phyloP scores from a whole-genome alignment of 2,113 vertebrate species.

The Ornithorhynchus anatinus region DNA sequence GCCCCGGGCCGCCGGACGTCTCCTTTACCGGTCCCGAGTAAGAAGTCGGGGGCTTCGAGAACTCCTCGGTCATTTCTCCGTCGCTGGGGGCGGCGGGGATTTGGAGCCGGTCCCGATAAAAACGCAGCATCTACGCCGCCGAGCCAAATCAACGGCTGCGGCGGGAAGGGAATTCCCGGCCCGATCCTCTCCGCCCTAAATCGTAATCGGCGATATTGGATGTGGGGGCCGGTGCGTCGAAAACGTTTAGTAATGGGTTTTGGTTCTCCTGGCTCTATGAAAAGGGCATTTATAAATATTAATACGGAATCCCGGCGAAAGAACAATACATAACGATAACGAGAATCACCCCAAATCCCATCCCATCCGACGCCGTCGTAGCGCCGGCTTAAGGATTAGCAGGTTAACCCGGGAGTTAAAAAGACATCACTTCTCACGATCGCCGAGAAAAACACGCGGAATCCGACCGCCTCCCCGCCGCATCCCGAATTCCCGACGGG shows the following conservation, averaged over 20 bases:
- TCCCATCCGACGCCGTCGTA: slow-evolving; percentile 79
- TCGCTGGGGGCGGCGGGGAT: too few relatives aligned
- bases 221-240: slow-evolving; percentile 58
- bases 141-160: slow-evolving; percentile 39
- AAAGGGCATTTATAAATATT: slow-evolving; percentile 83
- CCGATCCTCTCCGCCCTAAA: slow-evolving; percentile 71
- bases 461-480: slow-evolving; percentile 26
- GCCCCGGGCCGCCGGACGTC: too few relatives aligned
- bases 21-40: too few relatives aligned
- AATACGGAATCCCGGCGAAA: slow-evolving; percentile 69
- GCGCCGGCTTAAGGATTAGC: slow-evolving; percentile 83
- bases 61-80: too few relatives aligned
- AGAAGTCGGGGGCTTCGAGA: too few relatives aligned
- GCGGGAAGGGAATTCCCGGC: slow-evolving; percentile 60
- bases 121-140: slow-evolving; percentile 42
- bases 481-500: slow-evolving; percentile 54
- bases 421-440: slow-evolving; percentile 77
- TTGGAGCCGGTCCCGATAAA: too few relatives aligned
- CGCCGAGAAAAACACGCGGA: slow-evolving; percentile 67
- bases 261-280: slow-evolving; percentile 67
- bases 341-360: slow-evolving; percentile 80
- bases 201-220: slow-evolving; percentile 79
- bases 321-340: slow-evolving; percentile 83
- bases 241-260: slow-evolving; percentile 72
- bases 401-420: slow-evolving; percentile 79